Conservation (phyloP, 2,797 vertebrate genomes). For the Halcyon smyrnensis region DNA sequence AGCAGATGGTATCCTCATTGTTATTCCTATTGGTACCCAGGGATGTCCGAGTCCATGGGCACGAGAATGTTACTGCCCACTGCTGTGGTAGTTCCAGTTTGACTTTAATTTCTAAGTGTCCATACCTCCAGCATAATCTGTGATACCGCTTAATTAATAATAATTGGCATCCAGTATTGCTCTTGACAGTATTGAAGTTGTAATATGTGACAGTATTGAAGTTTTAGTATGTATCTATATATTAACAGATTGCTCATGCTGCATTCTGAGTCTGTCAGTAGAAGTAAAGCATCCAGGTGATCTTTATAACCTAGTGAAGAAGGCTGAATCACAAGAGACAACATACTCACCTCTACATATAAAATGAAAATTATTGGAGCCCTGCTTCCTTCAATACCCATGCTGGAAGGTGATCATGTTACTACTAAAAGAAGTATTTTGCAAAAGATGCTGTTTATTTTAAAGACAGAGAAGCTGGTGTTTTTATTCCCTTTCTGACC, state of each 20-base stretch:
- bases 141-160: neutral
- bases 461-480: neutral
- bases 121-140: neutral
- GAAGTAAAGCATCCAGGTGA: neutral
- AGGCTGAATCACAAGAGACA: neutral
- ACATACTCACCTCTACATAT: neutral
- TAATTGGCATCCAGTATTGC: neutral
- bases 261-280: neutral
- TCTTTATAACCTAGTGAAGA: neutral
- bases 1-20: constrained; percentile 45
- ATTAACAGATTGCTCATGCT: neutral
- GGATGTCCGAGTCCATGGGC: neutral
- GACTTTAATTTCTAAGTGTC: neutral
- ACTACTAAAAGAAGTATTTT: neutral
- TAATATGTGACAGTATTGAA: neutral
- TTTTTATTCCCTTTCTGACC: accelerated
- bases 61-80: neutral
- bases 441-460: neutral
- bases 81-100: neutral
- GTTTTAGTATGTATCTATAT: neutral
- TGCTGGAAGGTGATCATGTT: neutral
- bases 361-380: neutral
- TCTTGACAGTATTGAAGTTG: neutral
- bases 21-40: constrained; percentile 19
- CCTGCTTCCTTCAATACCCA: neutral